Conservation (phyloP, 1,140 invertebrate species). For the Lordiphosa stackelbergi region DNA sequence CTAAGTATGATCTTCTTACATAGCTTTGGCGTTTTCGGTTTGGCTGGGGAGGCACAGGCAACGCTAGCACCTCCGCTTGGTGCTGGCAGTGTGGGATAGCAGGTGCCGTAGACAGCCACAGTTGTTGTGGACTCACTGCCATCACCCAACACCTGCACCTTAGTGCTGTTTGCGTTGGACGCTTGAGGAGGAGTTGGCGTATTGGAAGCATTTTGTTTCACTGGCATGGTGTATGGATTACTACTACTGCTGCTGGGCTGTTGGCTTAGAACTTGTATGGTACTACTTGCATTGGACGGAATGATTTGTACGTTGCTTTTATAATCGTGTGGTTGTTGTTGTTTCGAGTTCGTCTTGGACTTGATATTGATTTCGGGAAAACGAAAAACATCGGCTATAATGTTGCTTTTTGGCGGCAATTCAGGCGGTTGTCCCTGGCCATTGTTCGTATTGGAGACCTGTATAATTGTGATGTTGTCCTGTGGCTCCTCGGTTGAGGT, state of each 20-base stretch:
- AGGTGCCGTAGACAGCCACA: slow-evolving; percentile 69
- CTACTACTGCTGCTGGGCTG: slow-evolving; percentile 23
- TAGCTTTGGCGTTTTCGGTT: slow-evolving; percentile 58
- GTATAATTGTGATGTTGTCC: slow-evolving; percentile 73
- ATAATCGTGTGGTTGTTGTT: slow-evolving; percentile 49
- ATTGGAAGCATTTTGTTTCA: slow-evolving; percentile 43
- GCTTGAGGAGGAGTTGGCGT: slow-evolving; percentile 11
- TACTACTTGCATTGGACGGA: slow-evolving; percentile 70
- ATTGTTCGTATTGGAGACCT: slow-evolving; percentile 62
- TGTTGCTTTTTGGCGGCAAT: slow-evolving; percentile 53
- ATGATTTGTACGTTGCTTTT: slow-evolving; percentile 77
- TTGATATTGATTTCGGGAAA: slow-evolving; percentile 64
- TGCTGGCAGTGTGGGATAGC: slow-evolving; percentile 41
- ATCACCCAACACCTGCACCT: slow-evolving; percentile 58
- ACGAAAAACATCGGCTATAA: slow-evolving; percentile 59
- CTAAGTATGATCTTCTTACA: slow-evolving; percentile 72
- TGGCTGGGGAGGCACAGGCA: slow-evolving; percentile 7
- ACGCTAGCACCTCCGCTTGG: slow-evolving; percentile 6
- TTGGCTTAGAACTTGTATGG: slow-evolving; percentile 14
- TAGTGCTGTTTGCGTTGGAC: slow-evolving; percentile 50
- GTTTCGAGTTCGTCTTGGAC: slow-evolving; percentile 20
- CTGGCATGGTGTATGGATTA: slow-evolving; percentile 57
- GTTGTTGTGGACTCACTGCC: slow-evolving; percentile 36
- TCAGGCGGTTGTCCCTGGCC: slow-evolving; percentile 40
- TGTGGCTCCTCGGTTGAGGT: slow-evolving; percentile 35